These are phyloP conservation scores for Heliothis subflexa DNA, from an alignment of 1,140 invertebrate species.

Conservation along the genomic window DNA sequence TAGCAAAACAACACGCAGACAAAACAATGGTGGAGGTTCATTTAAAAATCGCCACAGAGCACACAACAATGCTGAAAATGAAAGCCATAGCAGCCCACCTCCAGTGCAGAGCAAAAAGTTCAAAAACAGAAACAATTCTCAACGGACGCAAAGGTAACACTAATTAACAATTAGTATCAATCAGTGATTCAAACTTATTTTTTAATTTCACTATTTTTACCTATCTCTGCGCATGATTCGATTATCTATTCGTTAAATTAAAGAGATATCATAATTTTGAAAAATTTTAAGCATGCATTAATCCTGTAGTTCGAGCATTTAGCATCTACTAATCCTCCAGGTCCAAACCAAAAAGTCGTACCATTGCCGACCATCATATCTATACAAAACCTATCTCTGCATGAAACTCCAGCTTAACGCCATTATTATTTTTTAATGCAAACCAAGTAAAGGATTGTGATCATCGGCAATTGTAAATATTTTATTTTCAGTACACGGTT, in stretches of 20 bases:
- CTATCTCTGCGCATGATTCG: too few species aligned
- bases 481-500: conserved; percentile 85
- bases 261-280: too few species aligned
- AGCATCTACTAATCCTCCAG: background rate
- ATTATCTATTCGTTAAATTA: too few species aligned
- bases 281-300: background rate
- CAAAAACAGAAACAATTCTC: conserved; percentile 78
- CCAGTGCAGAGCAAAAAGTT: conserved; percentile 79
- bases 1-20: conserved; percentile 86
- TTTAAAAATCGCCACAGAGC: conserved; percentile 83
- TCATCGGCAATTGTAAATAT: conserved; percentile 51
- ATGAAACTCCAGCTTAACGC: conserved; percentile 31
- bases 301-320: background rate
- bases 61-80: conserved; percentile 72
- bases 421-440: background rate
- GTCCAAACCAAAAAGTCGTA: conserved; percentile 24
- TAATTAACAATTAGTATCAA: conserved; percentile 1
- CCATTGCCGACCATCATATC: conserved; percentile 54
- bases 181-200: too few species aligned
- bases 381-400: conserved; percentile 20
- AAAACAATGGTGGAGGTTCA: conserved; percentile 74
- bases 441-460: conserved; percentile 26
- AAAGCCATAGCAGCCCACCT: conserved; percentile 62
- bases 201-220: too few species aligned
- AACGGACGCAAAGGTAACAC: conserved; percentile 79